A percentile compares a stretch with the other conserved stretches of the same genome.
Conservation (phyloP, 1,140 invertebrate genomes). For the Drosophila takahashii region DNA sequence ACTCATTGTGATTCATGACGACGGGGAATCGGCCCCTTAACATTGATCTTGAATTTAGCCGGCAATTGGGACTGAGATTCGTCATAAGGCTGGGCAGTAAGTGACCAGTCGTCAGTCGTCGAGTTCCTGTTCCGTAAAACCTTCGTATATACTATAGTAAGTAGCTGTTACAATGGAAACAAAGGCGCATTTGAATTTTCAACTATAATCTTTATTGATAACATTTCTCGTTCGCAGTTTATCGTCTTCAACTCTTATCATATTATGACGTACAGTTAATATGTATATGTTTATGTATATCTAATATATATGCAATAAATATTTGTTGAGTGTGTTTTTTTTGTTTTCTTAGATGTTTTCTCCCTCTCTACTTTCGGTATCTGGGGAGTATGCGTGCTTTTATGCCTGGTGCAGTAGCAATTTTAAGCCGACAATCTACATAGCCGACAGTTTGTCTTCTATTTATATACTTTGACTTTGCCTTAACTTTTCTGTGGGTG, state of each 20-base stretch:
- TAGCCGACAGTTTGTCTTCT: slow-evolving; percentile 21
- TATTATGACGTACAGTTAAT: slow-evolving; percentile 67
- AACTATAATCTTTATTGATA: slow-evolving; percentile 84
- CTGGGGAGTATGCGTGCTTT: slow-evolving; percentile 52
- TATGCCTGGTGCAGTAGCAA: slow-evolving; percentile 51
- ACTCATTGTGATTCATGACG: slow-evolving; percentile 75
- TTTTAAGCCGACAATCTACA: slow-evolving; percentile 51
- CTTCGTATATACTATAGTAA: slow-evolving; percentile 35
- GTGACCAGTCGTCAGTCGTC: slow-evolving; percentile 6
- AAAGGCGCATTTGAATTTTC: slow-evolving; percentile 64
- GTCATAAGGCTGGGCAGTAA: slow-evolving; percentile 21
- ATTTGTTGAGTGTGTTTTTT: slow-evolving; percentile 44
- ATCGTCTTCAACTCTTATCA: slow-evolving; percentile 70
- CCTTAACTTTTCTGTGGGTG: slow-evolving; percentile 33
- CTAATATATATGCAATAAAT: slow-evolving; percentile 71
- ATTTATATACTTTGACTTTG: slow-evolving; percentile 37
- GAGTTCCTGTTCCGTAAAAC: slow-evolving; percentile 69
- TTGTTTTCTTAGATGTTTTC: slow-evolving; percentile 15
- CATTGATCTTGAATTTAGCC: slow-evolving; percentile 77
- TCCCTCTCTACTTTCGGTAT: slow-evolving; percentile 23
- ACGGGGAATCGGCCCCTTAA: slow-evolving; percentile 35
- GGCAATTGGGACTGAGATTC: slow-evolving; percentile 55
- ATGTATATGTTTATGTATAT: slow-evolving; percentile 49
- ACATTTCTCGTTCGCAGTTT: slow-evolving; percentile 68
- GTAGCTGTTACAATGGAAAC: slow-evolving; percentile 22